Evolutionary conservation across 1,140 invertebrate species (phyloP).

Genomic region (Saccostrea glomerata): DNA sequence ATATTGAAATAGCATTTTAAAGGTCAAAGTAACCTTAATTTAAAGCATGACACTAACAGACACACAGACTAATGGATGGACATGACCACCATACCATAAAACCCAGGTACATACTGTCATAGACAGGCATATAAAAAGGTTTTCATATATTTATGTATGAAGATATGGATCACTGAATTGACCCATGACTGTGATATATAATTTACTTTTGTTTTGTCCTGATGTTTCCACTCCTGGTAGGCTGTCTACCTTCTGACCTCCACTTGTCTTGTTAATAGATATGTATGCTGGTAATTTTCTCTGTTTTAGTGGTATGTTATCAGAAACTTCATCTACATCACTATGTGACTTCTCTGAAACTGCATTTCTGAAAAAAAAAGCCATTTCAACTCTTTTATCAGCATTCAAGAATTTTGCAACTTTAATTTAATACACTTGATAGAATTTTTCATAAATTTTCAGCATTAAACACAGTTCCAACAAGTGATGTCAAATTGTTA

Average conservation of each 20-base stretch:
- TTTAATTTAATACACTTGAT: neutral
- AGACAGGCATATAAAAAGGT: too few species aligned
- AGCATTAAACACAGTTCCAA: neutral
- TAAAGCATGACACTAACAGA: too few species aligned
- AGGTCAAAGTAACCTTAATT: too few species aligned
- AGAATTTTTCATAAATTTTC: neutral
- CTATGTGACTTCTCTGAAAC: neutral
- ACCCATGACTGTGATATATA: neutral
- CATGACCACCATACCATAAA: too few species aligned
- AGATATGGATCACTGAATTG: too few species aligned
- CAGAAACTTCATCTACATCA: constrained; percentile 40
- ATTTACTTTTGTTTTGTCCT: constrained; percentile 34
- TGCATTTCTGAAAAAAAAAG: neutral
- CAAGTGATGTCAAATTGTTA: neutral
- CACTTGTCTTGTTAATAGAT: constrained; percentile 45
- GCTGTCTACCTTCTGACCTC: neutral
- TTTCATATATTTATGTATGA: too few species aligned
- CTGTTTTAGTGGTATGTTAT: constrained; percentile 28
- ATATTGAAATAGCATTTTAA: too few species aligned
- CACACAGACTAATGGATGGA: too few species aligned
- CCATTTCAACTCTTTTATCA: neutral
- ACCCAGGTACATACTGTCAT: too few species aligned
- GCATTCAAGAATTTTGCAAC: neutral
- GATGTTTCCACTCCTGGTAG: neutral
- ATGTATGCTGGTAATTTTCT: constrained; percentile 59